Evolutionary conservation across 2,888 invertebrate species (phyloP), one percentile per base, ranked within the genome.

Genomic region (Argyra leucocephala): DNA sequence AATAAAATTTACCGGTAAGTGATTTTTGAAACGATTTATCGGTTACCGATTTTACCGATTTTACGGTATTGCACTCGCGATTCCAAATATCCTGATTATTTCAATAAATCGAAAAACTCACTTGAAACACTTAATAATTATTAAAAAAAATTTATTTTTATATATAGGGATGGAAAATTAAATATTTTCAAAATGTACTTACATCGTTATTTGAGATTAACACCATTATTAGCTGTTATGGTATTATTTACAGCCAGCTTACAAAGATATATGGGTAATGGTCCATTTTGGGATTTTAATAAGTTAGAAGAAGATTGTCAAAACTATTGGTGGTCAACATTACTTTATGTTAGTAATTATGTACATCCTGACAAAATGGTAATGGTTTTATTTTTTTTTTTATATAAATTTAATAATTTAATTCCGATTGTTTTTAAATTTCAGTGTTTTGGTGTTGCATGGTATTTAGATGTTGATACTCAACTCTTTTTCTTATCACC

Each of bases 381-480:
- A 70, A 63, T 2, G 31, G 69, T 66, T 6, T 26, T 26, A 26
- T 26, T 26, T 26, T 26, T 26, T 26, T 26, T 15, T 37, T 37
- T 37, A n/a, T 48, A 37, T 15, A 37, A 15, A 10, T 15, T 6
- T 10, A 37, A 15, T 48, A 5, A 48, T 12, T 48, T 21, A 61
- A 61, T 58, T 12, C 5, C 6, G 4, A 15, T 31, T 10, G 6
- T 61, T 21, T 57, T 59, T 23, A 36, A 0, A 24, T 66, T 57
- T 15, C 18, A 71, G 75, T 83, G 83, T 70, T 70, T 82, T 62
- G 73, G 74, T 57, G 82, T 82, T 69, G 76, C 81, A 0, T 83
- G 83, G 83, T 83, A 82, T 67, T 71, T 83, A 18, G 77, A 81
- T 4, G 79, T 82, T 5, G 83, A 83, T 67, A 81, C 81, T 73